Conservation (phyloP, 1,140 invertebrate species). For the Xylocopa sonorina region DNA sequence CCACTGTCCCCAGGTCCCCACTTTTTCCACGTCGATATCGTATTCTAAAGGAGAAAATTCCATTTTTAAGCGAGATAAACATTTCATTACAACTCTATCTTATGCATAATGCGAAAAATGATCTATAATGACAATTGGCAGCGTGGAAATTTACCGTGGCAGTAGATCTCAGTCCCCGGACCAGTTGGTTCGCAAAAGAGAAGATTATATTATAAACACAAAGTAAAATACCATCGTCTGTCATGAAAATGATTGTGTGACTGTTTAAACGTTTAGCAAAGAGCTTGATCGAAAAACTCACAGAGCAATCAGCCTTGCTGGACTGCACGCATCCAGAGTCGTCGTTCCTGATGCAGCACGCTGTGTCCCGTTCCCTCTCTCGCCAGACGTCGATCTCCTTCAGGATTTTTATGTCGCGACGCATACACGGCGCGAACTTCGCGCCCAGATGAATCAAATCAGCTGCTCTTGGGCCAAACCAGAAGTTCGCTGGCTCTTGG, state of each 20-base stretch:
- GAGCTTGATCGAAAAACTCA: constrained; percentile 83
- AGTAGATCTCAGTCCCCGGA: constrained; percentile 83
- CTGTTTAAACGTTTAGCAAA: constrained; percentile 54
- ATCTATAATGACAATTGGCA: not conserved
- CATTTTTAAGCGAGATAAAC: too few relatives aligned
- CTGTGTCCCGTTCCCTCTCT: constrained; percentile 93
- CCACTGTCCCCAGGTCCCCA: constrained; percentile 93
- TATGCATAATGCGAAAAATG: too few relatives aligned
- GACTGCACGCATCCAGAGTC: constrained; percentile 99
- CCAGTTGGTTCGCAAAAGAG: constrained; percentile 79
- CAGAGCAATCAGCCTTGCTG: constrained; percentile 96
- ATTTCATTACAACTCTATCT: too few relatives aligned
- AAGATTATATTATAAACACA: constrained; percentile 67
- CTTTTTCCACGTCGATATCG: constrained; percentile 97
- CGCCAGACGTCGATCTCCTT: constrained; percentile 93
- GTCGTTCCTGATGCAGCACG: constrained; percentile 98
- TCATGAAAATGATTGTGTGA: too few relatives aligned
- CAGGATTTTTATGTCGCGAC: constrained; percentile 94
- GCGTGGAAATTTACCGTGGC: constrained; percentile 76
- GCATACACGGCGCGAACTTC: constrained; percentile 99
- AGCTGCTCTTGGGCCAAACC: constrained; percentile 89
- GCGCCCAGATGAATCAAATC: constrained; percentile 99
- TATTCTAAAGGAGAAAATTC: too few relatives aligned
- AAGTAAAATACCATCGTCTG: not conserved
- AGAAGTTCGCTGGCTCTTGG: constrained; percentile 90